Conservation (phyloP, 2,888 invertebrate genomes). For the Capitulum mitella region DNA sequence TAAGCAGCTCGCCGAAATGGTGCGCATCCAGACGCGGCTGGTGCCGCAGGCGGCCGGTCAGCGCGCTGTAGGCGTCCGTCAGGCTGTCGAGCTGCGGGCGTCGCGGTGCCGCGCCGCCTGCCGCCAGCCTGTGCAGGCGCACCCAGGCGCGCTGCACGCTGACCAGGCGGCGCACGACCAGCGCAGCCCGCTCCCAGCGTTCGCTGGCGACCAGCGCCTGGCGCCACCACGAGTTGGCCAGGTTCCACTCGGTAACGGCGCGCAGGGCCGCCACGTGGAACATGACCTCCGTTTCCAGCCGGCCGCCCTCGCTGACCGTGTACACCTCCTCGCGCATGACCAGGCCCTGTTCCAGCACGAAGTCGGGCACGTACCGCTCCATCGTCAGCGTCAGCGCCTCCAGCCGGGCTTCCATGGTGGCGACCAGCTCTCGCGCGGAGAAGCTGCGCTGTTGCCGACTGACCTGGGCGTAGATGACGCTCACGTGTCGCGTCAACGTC, state of each 20-base stretch:
- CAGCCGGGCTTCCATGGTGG: background rate
- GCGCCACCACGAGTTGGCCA: background rate
- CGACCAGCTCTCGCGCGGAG: background rate
- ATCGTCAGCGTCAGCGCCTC: background rate
- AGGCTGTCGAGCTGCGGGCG: background rate
- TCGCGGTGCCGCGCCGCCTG: background rate
- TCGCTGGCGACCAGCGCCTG: background rate
- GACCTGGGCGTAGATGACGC: background rate
- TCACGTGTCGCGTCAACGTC: background rate
- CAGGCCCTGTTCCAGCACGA: background rate
- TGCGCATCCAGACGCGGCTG: background rate
- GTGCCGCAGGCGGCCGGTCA: background rate
- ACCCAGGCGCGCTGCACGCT: background rate
- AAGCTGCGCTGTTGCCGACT: background rate
- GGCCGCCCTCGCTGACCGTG: background rate
- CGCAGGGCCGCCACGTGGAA: background rate
- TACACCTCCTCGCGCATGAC: background rate
- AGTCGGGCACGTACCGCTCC: background rate
- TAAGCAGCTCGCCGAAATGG: background rate
- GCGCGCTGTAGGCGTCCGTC: background rate
- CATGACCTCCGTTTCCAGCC: background rate
- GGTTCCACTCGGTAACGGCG: background rate
- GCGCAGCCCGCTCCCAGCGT: background rate
- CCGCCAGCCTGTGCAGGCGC: background rate
- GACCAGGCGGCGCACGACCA: background rate